Evolutionary conservation across 2,113 vertebrate species (phyloP).

Genomic region (Tupaia chinensis): DNA sequence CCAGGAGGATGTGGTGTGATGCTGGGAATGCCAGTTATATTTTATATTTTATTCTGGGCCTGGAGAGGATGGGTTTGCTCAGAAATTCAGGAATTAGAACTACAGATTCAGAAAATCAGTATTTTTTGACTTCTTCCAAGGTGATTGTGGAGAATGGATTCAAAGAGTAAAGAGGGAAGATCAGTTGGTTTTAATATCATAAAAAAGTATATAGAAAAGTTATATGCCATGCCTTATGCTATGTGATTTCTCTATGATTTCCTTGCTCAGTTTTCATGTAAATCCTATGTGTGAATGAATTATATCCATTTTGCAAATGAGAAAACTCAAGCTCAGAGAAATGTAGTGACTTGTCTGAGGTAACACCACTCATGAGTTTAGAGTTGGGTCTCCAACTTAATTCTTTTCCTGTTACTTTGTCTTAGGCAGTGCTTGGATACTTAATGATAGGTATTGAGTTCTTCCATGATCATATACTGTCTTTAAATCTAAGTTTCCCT

Average conservation of each 20-base stretch:
- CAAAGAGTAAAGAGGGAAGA: neutral
- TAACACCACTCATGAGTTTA: neutral
- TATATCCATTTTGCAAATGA: neutral
- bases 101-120: neutral
- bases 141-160: neutral
- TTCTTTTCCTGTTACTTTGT: neutral
- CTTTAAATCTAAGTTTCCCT: neutral
- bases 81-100: neutral
- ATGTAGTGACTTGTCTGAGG: neutral
- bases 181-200: neutral
- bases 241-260: neutral
- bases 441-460: neutral
- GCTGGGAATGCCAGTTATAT: neutral
- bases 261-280: neutral
- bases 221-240: neutral
- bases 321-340: neutral
- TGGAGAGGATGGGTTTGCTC: neutral
- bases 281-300: neutral
- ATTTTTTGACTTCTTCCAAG: constrained; percentile 36
- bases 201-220: neutral
- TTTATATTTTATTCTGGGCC: constrained; percentile 38
- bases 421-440: neutral
- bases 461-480: neutral
- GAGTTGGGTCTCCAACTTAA: neutral
- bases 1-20: neutral